These are phyloP conservation scores for Ceratitis capitata DNA, from an alignment of 1,140 invertebrate genomes.

Conservation along the genomic window DNA sequence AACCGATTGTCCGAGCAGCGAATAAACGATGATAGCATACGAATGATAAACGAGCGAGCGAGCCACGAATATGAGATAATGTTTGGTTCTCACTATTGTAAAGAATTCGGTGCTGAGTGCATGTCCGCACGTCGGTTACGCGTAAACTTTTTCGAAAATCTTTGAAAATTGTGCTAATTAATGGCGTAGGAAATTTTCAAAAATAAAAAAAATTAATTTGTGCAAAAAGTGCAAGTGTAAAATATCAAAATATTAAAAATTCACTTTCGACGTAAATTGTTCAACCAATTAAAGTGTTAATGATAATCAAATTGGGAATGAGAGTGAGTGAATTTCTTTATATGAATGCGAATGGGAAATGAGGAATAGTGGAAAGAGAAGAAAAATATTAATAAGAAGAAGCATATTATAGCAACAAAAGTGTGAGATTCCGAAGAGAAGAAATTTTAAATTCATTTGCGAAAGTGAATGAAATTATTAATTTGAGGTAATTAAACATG, in stretches of 20 bases:
- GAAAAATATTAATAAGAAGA: conserved; percentile 32
- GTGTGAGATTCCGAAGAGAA: conserved; percentile 26
- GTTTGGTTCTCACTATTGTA: background rate
- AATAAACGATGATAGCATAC: background rate
- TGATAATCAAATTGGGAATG: conserved; percentile 3
- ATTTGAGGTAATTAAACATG: conserved; percentile 1
- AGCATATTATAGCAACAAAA: conserved; percentile 14
- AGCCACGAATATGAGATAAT: background rate
- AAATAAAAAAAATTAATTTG: background rate
- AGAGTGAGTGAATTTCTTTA: conserved; percentile 33
- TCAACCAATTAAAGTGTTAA: background rate
- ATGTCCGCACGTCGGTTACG: background rate
- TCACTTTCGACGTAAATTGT: background rate
- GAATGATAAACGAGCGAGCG: conserved; percentile 1
- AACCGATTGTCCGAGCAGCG: background rate
- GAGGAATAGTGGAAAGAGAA: conserved; percentile 30
- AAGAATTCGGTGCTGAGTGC: background rate
- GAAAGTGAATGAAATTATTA: background rate
- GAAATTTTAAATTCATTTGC: conserved; percentile 31
- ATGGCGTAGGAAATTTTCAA: background rate
- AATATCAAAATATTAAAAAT: background rate
- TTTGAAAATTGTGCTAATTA: background rate
- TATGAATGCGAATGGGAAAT: conserved; percentile 21
- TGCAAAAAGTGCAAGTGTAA: background rate
- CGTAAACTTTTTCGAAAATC: conserved; percentile 18